phyloP scores from a whole-genome alignment of 2,888 invertebrate genomes.

The Sphecodes monilicornis region DNA sequence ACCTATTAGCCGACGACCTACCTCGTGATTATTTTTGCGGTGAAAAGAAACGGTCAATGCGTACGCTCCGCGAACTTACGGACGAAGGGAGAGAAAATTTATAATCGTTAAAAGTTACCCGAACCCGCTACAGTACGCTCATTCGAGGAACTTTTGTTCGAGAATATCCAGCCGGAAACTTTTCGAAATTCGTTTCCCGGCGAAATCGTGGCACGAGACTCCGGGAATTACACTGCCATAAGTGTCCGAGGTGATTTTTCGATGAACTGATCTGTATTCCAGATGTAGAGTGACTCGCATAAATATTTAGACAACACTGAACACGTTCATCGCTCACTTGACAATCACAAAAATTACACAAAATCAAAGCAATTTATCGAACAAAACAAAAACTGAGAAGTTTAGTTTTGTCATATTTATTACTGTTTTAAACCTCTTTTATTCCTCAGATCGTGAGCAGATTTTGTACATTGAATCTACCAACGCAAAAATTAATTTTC shows the following conservation, averaged over 20 bases:
- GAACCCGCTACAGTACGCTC: neutral
- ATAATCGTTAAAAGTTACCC: constrained; percentile 12
- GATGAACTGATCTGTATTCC: neutral
- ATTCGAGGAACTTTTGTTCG: neutral
- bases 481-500: too few species aligned
- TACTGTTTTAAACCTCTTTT: too few species aligned
- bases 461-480: too few species aligned
- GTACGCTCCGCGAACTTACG: neutral
- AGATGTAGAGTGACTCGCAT: too few species aligned
- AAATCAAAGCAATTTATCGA: too few species aligned
- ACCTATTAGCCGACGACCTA: neutral
- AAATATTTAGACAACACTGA: too few species aligned
- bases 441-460: too few species aligned
- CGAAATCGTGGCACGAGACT: neutral
- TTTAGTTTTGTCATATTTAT: too few species aligned
- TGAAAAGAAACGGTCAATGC: neutral
- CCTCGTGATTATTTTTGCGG: neutral
- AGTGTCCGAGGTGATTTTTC: neutral
- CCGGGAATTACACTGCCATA: neutral
- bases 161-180: neutral
- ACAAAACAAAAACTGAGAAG: too few species aligned
- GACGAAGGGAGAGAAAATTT: neutral
- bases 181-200: neutral
- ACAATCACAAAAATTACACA: too few species aligned
- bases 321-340: too few species aligned